Evolutionary conservation across 2,113 vertebrate genomes (phyloP), one percentile per base, ranked within the genome.

Genomic region (Tapirus terrestris): DNA sequence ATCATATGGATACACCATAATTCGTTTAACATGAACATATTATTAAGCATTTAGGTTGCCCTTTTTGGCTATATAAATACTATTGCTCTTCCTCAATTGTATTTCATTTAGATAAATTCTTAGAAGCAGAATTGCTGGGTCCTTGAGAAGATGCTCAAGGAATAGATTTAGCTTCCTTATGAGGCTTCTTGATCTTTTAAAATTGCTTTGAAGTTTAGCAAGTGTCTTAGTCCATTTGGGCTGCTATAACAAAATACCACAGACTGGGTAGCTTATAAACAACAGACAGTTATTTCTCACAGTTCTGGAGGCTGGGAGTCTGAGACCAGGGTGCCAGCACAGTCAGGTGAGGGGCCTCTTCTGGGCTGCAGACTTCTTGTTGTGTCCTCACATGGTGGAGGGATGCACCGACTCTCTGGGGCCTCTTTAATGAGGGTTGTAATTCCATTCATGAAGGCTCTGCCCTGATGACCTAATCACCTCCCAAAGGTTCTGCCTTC

Each of bases 171-270:
- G 39, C 65, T 91, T 94, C 48, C 48, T 92, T 56, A 65, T 91
- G 73, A 58, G 36, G 23, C 9, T 93, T 17, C 43, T 93, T 61
- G 23, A 48, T 73, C 51, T 96, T 89, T 94, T 60, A 72, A 96
- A 92, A 87, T 92, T 65, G 72, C 21, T 95, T 94, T 93, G 56
- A 48, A 39, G 18, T 72, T 97, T 89, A 82, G 33, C 16, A 72
- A 33, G 31, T 51, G 65, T 65, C 56, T 53, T 65, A 73, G 73
- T 45, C n/a, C 29, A 20, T 53, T 91, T 5, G 12, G 58, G 36
- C 45, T 87, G 63, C 29, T 73, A 0, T n/a, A 27, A 73, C 29
- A 36, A 53, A 63, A 51, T 36, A n/a, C n/a, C 45, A 36, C 21
- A 8, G 89, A 45, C 6, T 3, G 14, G 23, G 18, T 39, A 11